These are phyloP conservation scores for Enteromius radiatus DNA, from an alignment of 2,797 vertebrate genomes.

Conservation along the genomic window DNA sequence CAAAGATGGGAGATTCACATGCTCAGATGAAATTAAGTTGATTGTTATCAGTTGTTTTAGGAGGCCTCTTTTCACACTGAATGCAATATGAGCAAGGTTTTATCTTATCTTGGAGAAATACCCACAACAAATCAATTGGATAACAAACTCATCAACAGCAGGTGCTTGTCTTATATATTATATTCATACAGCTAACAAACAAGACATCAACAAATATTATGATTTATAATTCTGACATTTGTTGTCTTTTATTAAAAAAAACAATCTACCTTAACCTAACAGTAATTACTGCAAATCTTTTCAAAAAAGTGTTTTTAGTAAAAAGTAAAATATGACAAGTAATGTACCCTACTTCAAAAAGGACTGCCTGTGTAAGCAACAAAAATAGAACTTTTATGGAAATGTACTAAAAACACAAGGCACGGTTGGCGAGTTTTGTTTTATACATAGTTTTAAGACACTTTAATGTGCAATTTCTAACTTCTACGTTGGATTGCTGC, in stretches of 20 bases:
- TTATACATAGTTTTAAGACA: constrained; percentile 16
- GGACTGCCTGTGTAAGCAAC: neutral
- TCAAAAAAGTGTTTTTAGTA: neutral
- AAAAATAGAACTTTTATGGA: neutral
- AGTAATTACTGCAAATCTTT: neutral
- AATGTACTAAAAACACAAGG: neutral
- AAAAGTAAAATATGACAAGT: neutral
- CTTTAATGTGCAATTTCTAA: neutral
- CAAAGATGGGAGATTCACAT: constrained; percentile 64
- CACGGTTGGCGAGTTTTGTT: neutral
- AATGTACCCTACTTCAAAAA: neutral
- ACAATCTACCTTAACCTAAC: neutral
- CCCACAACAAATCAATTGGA: neutral
- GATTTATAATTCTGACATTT: neutral
- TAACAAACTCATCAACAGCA: constrained; percentile 15
- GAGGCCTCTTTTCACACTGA: neutral
- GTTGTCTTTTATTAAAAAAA: neutral
- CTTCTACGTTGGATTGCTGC: neutral
- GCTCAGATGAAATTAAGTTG: constrained; percentile 71
- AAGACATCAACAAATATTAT: neutral
- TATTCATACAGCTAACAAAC: constrained; percentile 2
- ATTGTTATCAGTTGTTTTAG: constrained; percentile 62
- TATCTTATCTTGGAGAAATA: neutral
- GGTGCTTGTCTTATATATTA: constrained; percentile 1
- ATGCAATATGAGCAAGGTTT: neutral